Evolutionary conservation across 2,113 vertebrate genomes (phyloP), one percentile per base, ranked within the genome.

Genomic region (Pterocles orientalis): DNA sequence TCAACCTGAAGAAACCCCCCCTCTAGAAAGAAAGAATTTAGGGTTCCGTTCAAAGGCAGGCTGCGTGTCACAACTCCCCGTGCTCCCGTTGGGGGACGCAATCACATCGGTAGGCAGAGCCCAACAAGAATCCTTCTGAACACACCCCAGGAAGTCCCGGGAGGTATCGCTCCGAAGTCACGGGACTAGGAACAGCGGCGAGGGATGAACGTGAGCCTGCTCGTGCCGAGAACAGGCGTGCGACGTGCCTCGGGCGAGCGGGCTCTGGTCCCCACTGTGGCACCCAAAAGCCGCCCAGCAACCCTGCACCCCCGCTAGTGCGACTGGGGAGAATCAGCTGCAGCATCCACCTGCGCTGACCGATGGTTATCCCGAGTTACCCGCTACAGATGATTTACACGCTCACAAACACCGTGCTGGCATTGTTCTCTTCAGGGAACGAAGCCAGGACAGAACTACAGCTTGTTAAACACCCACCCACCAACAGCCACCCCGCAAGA

Each of bases 161-260:
- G 5, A 18, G 33, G 48, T 29, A 31, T 34, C 51, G 34, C 50
- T 68, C 34, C 39, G 58, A 26, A 66, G 25, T 8, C 33, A 29
- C 0, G 3, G 84, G 39, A 36, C 11, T 39, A 29, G 26, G 25
- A 51, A 33, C 39, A 60, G 41, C 1, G 4, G 15, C 4, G 3
- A 16, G 29, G 69, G n/a, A 53, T 15, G 9, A 51, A 18, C 23
- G 43, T 1, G 14, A 56, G 45, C 15, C 56, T 25, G 25, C 28
- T 24, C 2, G 0, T 5, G 29, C 20, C 14, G 13, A 56, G 57
- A 50, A 33, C 33, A 25, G 26, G 16, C 2, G 1, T 4, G 19
- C 1, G 0, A 19, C 18, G 11, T 6, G 50, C 73, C 62, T 10
- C 15, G 24, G 24, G n/a, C 31, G 5, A 31, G 2, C 1, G 3